Conservation (phyloP, 2,113 vertebrate genomes). For the Notothenia rossii region DNA sequence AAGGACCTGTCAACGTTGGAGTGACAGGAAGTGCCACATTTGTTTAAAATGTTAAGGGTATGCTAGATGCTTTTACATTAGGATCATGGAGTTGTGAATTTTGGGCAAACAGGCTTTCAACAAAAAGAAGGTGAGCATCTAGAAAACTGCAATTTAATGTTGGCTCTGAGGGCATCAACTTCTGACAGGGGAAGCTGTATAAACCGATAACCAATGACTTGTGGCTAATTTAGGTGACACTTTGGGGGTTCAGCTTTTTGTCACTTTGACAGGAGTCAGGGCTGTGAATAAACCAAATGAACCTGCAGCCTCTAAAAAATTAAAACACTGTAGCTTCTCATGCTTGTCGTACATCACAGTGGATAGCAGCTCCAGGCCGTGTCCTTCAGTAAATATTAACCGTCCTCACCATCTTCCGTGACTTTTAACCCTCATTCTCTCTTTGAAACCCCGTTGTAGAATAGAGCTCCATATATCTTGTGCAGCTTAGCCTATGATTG, state of each 20-base stretch:
- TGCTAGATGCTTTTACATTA: not conserved
- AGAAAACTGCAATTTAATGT: conserved; percentile 15
- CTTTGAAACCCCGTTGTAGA: not conserved
- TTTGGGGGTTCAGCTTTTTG: conserved; percentile 26
- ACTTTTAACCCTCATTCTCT: conserved; percentile 8
- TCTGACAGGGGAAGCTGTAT: conserved; percentile 16
- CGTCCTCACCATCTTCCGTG: conserved; percentile 19
- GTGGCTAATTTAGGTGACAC: conserved; percentile 42
- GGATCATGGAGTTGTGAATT: not conserved
- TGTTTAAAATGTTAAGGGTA: not conserved
- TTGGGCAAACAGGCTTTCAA: not conserved
- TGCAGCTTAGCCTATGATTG: conserved; percentile 2
- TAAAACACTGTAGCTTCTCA: conserved; percentile 34
- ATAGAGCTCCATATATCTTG: not conserved
- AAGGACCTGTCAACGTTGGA: not conserved
- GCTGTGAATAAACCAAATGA: conserved; percentile 43
- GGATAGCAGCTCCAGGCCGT: conserved; percentile 10
- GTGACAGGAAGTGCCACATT: not conserved
- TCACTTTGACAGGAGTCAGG: conserved; percentile 47
- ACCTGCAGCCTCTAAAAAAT: conserved; percentile 36
- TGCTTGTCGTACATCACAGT: conserved; percentile 32
- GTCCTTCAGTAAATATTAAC: conserved; percentile 56
- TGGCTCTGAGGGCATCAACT: conserved; percentile 2
- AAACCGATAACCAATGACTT: conserved; percentile 27
- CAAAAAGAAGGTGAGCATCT: not conserved